Evolutionary conservation across 2,888 invertebrate genomes (phyloP).

Genomic region (Subacronicta megacephala): DNA sequence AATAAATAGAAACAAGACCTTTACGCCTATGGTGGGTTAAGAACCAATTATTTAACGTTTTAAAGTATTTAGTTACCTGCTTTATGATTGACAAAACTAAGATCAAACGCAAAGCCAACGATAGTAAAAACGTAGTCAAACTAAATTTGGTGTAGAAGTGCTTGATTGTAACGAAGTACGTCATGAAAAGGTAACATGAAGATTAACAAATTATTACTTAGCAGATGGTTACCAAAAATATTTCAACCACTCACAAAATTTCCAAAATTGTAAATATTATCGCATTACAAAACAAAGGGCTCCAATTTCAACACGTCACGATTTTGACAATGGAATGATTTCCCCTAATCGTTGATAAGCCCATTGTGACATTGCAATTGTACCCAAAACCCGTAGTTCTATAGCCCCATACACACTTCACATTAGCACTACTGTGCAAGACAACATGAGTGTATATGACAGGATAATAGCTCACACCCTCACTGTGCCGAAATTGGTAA

Average conservation of each 20-base stretch:
- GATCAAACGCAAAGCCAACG: too few relatives aligned
- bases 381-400: conserved; percentile 48
- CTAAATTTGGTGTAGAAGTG: too few relatives aligned
- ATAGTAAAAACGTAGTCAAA: too few relatives aligned
- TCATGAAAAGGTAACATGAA: conserved; percentile 1
- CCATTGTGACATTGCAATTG: conserved; percentile 61
- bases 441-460: conserved; percentile 82
- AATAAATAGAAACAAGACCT: too few relatives aligned
- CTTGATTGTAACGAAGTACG: too few relatives aligned
- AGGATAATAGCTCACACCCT: conserved; percentile 87
- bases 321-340: conserved; percentile 50
- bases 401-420: conserved; percentile 31
- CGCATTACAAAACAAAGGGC: conserved; percentile 46
- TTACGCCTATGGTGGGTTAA: too few relatives aligned
- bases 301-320: conserved; percentile 47
- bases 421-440: conserved; percentile 60
- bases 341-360: conserved; percentile 55
- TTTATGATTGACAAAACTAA: too few relatives aligned
- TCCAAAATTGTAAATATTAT: conserved; percentile 38
- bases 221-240: conserved; percentile 34
- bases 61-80: too few relatives aligned
- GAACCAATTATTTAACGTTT: too few relatives aligned
- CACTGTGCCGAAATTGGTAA: conserved; percentile 72
- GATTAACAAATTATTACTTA: conserved; percentile 11
- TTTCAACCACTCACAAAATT: conserved; percentile 11